Evolutionary conservation across 2,888 invertebrate genomes (phyloP).

Genomic region (Allacma fusca): DNA sequence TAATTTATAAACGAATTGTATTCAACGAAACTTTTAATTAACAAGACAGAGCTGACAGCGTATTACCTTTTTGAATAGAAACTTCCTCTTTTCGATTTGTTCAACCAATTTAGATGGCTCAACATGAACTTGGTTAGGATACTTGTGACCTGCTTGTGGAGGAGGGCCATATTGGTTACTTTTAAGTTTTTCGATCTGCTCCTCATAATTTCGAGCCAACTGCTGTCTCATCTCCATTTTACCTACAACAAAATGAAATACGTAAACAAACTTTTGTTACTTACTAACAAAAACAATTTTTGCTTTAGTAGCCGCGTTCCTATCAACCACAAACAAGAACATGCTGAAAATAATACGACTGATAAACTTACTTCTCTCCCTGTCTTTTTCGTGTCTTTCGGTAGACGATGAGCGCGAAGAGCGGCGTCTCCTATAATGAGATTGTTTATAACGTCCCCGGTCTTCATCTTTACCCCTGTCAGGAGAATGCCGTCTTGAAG

Average conservation of each 20-base stretch:
- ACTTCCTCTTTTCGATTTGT: conserved; percentile 89
- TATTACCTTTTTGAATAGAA: conserved; percentile 86
- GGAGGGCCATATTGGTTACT: conserved; percentile 63
- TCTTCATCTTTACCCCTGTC: conserved; percentile 34
- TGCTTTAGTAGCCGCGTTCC: too few relatives aligned
- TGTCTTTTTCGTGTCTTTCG: conserved; percentile 52
- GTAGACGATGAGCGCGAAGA: conserved; percentile 36
- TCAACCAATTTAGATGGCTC: conserved; percentile 84
- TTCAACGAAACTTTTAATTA: too few relatives aligned
- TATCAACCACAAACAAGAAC: not conserved
- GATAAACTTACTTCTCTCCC: conserved; percentile 60
- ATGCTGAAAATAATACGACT: too few relatives aligned
- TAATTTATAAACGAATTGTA: too few relatives aligned
- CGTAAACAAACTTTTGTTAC: not conserved
- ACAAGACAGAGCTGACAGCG: too few relatives aligned
- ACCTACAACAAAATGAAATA: conserved; percentile 42
- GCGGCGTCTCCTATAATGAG: conserved; percentile 28
- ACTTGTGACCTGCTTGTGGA: conserved; percentile 71
- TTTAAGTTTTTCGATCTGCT: conserved; percentile 52
- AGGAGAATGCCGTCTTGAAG: conserved; percentile 28
- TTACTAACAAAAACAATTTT: too few relatives aligned
- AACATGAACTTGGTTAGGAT: conserved; percentile 78
- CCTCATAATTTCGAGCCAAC: conserved; percentile 53
- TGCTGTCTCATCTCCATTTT: conserved; percentile 49
- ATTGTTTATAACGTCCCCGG: conserved; percentile 20